A percentile compares a stretch with the other conserved stretches of the same genome.
Conservation (phyloP, 2,113 vertebrate genomes). For the Siniperca knerii region DNA sequence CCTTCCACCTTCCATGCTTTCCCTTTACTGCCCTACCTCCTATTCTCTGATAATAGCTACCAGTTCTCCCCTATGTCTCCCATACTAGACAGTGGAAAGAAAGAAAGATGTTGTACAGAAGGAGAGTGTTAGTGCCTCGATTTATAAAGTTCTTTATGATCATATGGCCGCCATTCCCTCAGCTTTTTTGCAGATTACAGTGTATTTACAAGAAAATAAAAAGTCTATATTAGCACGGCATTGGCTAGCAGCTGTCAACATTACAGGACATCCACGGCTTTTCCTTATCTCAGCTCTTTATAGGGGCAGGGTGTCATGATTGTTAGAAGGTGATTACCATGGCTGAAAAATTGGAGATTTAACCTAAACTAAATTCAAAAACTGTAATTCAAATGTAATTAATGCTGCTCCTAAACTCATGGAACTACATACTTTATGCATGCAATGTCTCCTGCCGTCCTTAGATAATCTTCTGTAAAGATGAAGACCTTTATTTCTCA, state of each 20-base stretch:
- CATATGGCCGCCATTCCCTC: constrained; percentile 38
- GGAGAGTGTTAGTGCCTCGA: constrained; percentile 21
- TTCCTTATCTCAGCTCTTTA: not conserved
- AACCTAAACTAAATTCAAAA: not conserved
- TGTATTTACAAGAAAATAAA: constrained; percentile 43
- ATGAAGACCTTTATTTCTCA: not conserved
- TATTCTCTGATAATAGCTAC: constrained; percentile 63
- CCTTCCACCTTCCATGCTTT: constrained; percentile 12
- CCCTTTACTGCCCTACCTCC: constrained; percentile 2
- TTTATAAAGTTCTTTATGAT: constrained; percentile 41
- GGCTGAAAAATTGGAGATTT: not conserved
- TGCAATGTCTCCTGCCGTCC: not conserved
- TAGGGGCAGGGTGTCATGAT: not conserved
- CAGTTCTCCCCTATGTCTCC: constrained; percentile 46
- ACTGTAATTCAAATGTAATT: not conserved
- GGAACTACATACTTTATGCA: not conserved
- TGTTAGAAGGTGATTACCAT: not conserved
- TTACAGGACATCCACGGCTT: not conserved
- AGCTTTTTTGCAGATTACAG: constrained; percentile 25
- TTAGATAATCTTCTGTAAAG: not conserved
- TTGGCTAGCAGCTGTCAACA: not conserved
- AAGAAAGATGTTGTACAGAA: constrained; percentile 18
- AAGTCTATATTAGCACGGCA: not conserved
- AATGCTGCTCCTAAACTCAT: not conserved
- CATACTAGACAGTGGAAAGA: constrained; percentile 14